phyloP scores from a whole-genome alignment of 1,140 invertebrate genomes.

The Diploscapter pachys region DNA sequence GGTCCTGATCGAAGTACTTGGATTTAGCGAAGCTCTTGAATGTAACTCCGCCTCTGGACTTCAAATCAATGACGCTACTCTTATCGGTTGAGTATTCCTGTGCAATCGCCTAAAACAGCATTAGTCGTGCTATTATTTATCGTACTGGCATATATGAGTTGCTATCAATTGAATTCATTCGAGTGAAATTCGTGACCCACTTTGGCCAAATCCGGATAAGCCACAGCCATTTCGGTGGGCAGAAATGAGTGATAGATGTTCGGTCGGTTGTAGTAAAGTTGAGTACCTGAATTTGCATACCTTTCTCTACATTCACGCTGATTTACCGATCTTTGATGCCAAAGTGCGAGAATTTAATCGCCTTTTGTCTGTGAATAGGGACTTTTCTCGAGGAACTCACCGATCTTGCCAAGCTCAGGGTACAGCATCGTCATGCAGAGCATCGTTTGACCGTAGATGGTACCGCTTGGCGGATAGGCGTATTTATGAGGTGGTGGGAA shows the following conservation, averaged over 20 bases:
- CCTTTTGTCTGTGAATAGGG: neutral
- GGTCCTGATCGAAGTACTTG: slow-evolving; percentile 37
- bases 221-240: slow-evolving; percentile 33
- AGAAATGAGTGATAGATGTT: slow-evolving; percentile 40
- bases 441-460: slow-evolving; percentile 43
- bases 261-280: slow-evolving; percentile 41
- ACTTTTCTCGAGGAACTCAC: neutral
- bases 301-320: neutral
- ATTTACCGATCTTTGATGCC: neutral
- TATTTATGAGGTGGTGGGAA: slow-evolving; percentile 40
- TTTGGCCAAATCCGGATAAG: slow-evolving; percentile 39
- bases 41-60: slow-evolving; percentile 17
- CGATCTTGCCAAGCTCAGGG: slow-evolving; percentile 34
- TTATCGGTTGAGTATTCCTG: too few relatives aligned
- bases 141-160: too few relatives aligned
- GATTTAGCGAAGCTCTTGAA: slow-evolving; percentile 43
- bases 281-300: slow-evolving; percentile 17
- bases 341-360: neutral
- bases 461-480: slow-evolving; percentile 36
- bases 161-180: too few relatives aligned
- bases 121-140: too few relatives aligned
- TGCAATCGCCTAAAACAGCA: too few relatives aligned
- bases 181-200: slow-evolving; percentile 1
- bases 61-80: slow-evolving; percentile 25
- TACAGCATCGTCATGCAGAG: slow-evolving; percentile 45